Conservation (phyloP, 2,797 vertebrate genomes). For the Enteromius fasciolatus region DNA sequence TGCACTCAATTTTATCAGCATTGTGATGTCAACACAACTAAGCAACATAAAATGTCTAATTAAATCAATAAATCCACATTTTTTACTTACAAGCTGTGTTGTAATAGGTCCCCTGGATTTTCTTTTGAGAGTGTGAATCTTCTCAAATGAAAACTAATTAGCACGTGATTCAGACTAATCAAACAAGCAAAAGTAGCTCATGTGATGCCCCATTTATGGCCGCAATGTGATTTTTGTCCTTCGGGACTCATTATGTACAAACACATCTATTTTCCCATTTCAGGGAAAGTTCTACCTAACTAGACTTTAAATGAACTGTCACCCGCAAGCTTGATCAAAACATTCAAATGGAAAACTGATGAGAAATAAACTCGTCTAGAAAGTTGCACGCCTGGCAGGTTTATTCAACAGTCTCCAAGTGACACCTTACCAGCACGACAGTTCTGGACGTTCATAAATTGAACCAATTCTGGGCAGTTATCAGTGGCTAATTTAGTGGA, state of each 20-base stretch:
- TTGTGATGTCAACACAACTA: background rate
- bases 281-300: slow-evolving; percentile 25
- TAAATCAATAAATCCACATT: background rate
- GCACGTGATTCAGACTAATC: background rate
- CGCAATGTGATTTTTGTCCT: slow-evolving; percentile 3
- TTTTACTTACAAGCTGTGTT: background rate
- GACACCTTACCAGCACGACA: slow-evolving; percentile 34
- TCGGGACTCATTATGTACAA: slow-evolving; percentile 12
- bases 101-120: background rate
- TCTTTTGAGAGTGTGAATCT: background rate
- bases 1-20: background rate
- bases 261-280: slow-evolving; percentile 28
- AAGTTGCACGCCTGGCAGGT: slow-evolving; percentile 29
- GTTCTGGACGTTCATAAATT: slow-evolving; percentile 61
- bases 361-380: slow-evolving; percentile 16
- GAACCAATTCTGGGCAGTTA: slow-evolving; percentile 62
- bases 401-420: slow-evolving; percentile 21
- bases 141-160: background rate
- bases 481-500: slow-evolving; percentile 70
- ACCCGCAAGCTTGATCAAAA: slow-evolving; percentile 34
- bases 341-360: slow-evolving; percentile 35
- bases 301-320: slow-evolving; percentile 33
- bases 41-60: background rate
- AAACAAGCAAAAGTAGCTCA: slow-evolving; percentile 28
- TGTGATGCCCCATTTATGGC: slow-evolving; percentile 27